phyloP scores from a whole-genome alignment of 2,888 invertebrate species.

The Odontomyia ornata region DNA sequence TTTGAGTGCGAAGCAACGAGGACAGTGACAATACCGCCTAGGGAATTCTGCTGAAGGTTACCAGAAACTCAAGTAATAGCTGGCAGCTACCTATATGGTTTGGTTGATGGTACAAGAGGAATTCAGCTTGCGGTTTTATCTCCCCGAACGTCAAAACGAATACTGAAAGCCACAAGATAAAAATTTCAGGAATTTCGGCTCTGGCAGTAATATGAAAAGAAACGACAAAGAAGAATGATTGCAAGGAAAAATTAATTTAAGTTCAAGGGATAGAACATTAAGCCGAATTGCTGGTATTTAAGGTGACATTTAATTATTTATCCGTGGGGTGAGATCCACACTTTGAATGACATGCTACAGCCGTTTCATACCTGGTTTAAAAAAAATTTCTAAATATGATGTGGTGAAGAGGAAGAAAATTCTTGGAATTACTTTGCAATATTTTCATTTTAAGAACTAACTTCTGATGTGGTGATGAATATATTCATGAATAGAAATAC shows the following conservation, averaged over 20 bases:
- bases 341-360: neutral
- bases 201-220: neutral
- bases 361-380: neutral
- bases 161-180: slow-evolving; percentile 17
- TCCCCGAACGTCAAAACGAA: neutral
- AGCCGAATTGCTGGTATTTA: slow-evolving; percentile 32
- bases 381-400: too few species aligned
- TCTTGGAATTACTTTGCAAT: too few species aligned
- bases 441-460: too few species aligned
- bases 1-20: too few species aligned
- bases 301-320: slow-evolving; percentile 44
- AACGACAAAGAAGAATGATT: slow-evolving; percentile 32
- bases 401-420: too few species aligned
- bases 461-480: too few species aligned
- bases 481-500: too few species aligned
- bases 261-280: slow-evolving; percentile 21
- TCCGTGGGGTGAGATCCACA: slow-evolving; percentile 20
- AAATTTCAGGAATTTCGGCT: slow-evolving; percentile 35
- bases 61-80: neutral
- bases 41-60: neutral
- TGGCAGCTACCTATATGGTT: too few species aligned
- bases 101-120: neutral
- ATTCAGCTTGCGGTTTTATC: slow-evolving; percentile 32
- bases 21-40: too few species aligned
- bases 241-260: slow-evolving; percentile 42